Evolutionary conservation across 2,888 invertebrate species (phyloP).

Genomic region (Agrotis exclamationis): DNA sequence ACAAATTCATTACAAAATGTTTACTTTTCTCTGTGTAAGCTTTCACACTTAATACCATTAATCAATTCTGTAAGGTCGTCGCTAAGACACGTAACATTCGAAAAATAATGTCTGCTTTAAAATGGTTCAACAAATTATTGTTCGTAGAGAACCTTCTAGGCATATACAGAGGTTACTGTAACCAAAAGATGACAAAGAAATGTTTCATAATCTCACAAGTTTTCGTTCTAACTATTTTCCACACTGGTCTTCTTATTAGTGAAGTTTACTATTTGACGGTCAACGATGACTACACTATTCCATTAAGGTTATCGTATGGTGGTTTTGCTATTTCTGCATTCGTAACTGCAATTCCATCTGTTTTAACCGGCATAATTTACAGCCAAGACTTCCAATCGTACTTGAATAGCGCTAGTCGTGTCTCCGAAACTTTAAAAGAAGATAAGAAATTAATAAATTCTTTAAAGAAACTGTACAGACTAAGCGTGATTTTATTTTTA

Average conservation of each 20-base stretch:
- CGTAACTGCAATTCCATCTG: neutral
- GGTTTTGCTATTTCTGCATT: neutral
- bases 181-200: neutral
- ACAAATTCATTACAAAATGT: neutral
- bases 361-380: neutral
- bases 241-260: neutral
- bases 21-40: neutral
- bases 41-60: neutral
- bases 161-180: slow-evolving; percentile 3
- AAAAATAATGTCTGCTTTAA: slow-evolving; percentile 10
- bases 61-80: no score
- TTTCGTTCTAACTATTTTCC: neutral
- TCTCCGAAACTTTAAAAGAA: neutral
- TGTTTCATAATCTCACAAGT: neutral
- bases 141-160: slow-evolving; percentile 5
- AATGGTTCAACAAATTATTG: slow-evolving; percentile 1
- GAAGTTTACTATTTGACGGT: neutral
- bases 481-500: neutral
- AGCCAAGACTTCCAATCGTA: neutral
- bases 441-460: slow-evolving; percentile 2
- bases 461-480: slow-evolving; percentile 1
- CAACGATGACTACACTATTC: neutral
- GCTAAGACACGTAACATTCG: no score
- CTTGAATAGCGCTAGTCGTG: neutral
- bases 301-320: neutral